Evolutionary conservation across 2,888 invertebrate species (phyloP), one percentile per base, ranked within the genome.

Genomic region (Baronia brevicornis): DNA sequence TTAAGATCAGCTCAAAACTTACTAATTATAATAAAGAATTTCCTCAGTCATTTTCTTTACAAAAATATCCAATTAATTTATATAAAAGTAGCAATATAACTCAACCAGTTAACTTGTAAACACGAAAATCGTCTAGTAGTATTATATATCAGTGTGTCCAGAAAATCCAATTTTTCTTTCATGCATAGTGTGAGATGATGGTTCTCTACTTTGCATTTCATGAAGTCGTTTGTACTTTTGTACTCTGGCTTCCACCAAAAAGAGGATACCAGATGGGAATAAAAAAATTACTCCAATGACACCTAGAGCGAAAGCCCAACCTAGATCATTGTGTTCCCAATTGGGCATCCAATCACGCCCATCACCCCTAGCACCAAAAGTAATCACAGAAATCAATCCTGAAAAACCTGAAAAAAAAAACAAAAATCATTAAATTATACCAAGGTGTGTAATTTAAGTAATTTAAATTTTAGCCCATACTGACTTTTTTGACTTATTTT

Each of bases 321-420:
- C 92, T 32, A 97, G 88, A 64, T 95, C 93, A 74, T 98, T 98
- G 65, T 96, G 93, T 54, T 97, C 94, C 93, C 97, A 95, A 55
- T 95, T 90, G 0, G 97, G 97, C 94, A 98, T 95, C 93, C 97
- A 96, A 57, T 94, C 95, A 44, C 97, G 87, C 3, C 94, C 91
- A 71, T 97, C 96, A 2, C 96, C 97, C 62, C 92, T 88, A 0
- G 92, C 91, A 18, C 97, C 97, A 73, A 98, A 98, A 34, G 94
- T 91, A 2, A 94, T 88, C 1, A 95, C 91, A 1, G 95, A 90
- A 56, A 96, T 90, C 1, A 95, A 85, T 5, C 96, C 95, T 48
- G 92, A 91, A 22, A 93, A 60, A 6, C 91, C 95, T 89, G 73
- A 11, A 85, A 75, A 40, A 32, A 41, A 24, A 28, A 38, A 8